Evolutionary conservation across 2,113 vertebrate genomes (phyloP).

Genomic region (Ceuthmochares aereus): DNA sequence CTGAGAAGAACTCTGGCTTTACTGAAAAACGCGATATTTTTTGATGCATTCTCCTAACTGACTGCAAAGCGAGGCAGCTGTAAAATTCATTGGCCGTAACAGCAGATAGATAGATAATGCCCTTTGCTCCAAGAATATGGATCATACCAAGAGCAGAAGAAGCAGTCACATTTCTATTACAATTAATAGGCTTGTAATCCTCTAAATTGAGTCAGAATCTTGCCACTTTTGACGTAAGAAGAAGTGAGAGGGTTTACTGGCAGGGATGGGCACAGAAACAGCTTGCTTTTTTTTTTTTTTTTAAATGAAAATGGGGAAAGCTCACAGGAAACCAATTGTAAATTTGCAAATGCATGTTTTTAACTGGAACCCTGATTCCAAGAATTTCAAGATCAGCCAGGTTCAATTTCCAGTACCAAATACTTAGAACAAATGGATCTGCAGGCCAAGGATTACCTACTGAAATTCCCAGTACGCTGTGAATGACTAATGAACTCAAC

Average conservation of each 20-base stretch:
- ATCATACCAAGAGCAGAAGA: constrained; percentile 38
- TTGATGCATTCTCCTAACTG: not conserved
- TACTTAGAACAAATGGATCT: constrained; percentile 30
- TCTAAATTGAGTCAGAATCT: constrained; percentile 7
- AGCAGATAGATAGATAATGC: constrained; percentile 33
- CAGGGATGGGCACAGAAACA: not conserved
- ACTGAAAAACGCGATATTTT: constrained; percentile 57
- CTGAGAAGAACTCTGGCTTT: constrained; percentile 9
- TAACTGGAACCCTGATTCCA: constrained; percentile 44
- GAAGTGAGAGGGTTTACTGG: constrained; percentile 18
- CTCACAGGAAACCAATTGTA: constrained; percentile 19
- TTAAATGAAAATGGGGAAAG: constrained; percentile 13
- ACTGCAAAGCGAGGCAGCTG: not conserved
- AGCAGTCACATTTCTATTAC: not conserved
- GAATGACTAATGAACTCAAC: not conserved
- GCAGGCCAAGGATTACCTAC: constrained; percentile 22
- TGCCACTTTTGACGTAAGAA: not conserved
- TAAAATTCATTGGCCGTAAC: constrained; percentile 42
- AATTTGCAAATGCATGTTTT: constrained; percentile 25
- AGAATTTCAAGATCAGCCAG: constrained; percentile 41
- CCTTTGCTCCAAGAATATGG: constrained; percentile 36
- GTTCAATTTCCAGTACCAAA: not conserved
- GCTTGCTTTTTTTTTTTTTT: not conserved
- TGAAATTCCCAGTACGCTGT: constrained; percentile 35
- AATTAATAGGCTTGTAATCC: constrained; percentile 26